Percentiles rank a stretch among this genome's conserved stretches.
Evolutionary conservation across 2,797 vertebrate genomes (phyloP).

Genomic region (Gallinago nigripennis): DNA sequence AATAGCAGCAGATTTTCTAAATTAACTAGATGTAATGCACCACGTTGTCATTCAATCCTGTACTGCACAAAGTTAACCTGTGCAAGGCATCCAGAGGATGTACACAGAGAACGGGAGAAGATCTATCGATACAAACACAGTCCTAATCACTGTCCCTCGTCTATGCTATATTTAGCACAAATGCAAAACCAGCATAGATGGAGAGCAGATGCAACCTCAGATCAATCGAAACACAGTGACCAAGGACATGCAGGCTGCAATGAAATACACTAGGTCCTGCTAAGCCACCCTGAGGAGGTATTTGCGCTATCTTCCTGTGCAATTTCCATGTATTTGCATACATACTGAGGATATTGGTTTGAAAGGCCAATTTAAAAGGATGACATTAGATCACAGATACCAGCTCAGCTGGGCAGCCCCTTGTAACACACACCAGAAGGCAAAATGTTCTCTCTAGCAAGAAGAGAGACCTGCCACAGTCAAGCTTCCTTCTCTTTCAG

Average conservation of each 20-base stretch:
- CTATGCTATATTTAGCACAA: conserved; percentile 3
- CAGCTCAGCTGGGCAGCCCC: not conserved
- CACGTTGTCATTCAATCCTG: not conserved
- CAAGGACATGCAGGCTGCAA: not conserved
- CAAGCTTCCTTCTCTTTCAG: not conserved
- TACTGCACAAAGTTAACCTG: not conserved
- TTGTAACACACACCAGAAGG: not conserved
- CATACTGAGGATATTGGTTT: too few species aligned
- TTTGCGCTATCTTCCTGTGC: not conserved
- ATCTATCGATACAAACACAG: not conserved
- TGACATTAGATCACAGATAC: not conserved
- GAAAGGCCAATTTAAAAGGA: not conserved
- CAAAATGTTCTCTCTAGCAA: not conserved
- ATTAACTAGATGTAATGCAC: not conserved
- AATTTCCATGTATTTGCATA: not conserved
- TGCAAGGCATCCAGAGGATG: not conserved
- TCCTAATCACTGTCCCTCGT: not conserved
- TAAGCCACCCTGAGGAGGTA: not conserved
- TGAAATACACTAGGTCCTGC: not conserved
- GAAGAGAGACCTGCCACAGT: not conserved
- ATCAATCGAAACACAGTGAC: conserved; percentile 8
- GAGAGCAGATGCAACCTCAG: conserved; percentile 14
- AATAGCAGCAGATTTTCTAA: not conserved
- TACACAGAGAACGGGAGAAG: not conserved
- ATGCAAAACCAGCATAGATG: not conserved